These are phyloP conservation scores for Sarcophaga peregrina DNA, from an alignment of 1,140 invertebrate genomes.

Conservation along the genomic window DNA sequence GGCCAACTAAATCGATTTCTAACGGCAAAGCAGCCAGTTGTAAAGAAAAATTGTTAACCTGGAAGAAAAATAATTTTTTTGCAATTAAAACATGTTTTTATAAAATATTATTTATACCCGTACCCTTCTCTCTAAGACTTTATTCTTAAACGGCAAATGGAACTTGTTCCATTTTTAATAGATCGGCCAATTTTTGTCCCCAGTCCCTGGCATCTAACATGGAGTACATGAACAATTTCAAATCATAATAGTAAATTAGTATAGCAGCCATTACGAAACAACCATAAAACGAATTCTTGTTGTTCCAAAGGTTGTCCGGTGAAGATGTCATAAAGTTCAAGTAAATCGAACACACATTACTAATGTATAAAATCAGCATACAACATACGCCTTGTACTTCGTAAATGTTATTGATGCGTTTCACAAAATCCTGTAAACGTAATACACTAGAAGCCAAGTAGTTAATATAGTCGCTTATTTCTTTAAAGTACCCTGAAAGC, in stretches of 20 bases:
- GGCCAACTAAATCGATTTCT: neutral
- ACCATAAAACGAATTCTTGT: neutral
- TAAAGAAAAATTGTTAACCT: slow-evolving; percentile 22
- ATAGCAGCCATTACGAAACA: neutral
- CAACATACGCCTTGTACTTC: neutral
- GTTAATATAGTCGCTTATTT: neutral
- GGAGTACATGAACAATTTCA: neutral
- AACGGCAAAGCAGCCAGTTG: neutral
- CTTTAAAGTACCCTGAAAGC: neutral
- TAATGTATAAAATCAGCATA: neutral
- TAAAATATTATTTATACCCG: neutral
- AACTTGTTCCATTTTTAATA: neutral
- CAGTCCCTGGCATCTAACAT: too few relatives aligned
- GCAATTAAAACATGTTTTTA: neutral
- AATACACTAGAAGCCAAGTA: neutral
- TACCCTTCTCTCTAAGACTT: neutral
- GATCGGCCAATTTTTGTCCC: neutral
- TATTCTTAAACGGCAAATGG: neutral
- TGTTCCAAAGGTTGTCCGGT: neutral
- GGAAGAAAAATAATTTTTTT: neutral
- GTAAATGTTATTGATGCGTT: neutral
- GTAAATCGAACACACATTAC: neutral
- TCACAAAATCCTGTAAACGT: neutral
- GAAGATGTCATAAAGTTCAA: neutral
- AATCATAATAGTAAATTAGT: neutral